Base-by-base conservation (phyloP, 2,797 vertebrate genomes). In the Rhinophrynus dorsalis region DNA sequence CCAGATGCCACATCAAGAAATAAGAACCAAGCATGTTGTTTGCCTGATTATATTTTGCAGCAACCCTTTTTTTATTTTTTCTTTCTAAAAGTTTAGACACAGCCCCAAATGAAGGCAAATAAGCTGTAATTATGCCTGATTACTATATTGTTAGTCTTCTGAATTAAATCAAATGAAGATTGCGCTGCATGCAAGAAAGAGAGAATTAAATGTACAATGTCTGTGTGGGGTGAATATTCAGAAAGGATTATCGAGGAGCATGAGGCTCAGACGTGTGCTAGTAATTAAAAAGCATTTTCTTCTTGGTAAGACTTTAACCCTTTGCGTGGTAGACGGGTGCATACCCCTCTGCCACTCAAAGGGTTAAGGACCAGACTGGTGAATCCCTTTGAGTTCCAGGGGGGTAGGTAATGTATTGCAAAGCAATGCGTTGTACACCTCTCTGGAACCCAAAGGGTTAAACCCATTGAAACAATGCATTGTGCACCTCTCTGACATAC, bases 101-200 rank as follows among this genome's bases (percentile, higher is more conserved):
- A 27, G 40, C 18, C 1, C 9, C 7, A n/a, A 42, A 32, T 27
- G 21, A 32, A 21, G 33, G 17, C 27, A 37, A 18, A 13, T 24
- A 40, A 21, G 18, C 51, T 40, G 24, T 23, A 59, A 60, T 68
- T 52, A 32, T 23, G 17, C 47, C 3, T 51, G 67, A 68, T 68
- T 60, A 13, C 45, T 12, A 6, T 42, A 52, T 68, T 68, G 45
- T 68, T 51, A 37, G 6, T n/a, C 13, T 12, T n/a, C 24, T 68
- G 44, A 51, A 52, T 18, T 2, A 26, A n/a, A n/a, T n/a, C n/a
- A 57, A 37, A 55, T 66, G n/a, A 57, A 37, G 42, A 57, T 68
- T 60, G 24, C 20, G 32, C 13, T 6, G 8, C 50, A 17, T 51
- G 56, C 24, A 58, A 38, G 2, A 12, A n/a, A 8, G 3, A 9